Evolutionary conservation across 2,888 invertebrate species (phyloP).

Genomic region (Orchesellides sinensis): DNA sequence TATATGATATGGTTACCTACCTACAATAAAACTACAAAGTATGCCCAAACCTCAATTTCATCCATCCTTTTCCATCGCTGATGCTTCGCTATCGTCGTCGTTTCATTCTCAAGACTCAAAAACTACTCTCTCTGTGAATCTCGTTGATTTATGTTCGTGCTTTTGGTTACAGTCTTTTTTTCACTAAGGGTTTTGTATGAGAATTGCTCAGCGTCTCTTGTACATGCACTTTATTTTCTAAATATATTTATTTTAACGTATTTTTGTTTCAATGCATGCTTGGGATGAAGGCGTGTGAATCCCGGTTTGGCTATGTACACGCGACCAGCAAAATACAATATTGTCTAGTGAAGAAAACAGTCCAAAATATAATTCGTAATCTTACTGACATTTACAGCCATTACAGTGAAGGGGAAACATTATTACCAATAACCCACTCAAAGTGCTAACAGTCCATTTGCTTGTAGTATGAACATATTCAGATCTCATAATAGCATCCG

Average conservation of each 20-base stretch:
- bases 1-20: background rate
- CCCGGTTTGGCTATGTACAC: slow-evolving; percentile 5
- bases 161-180: slow-evolving; percentile 25
- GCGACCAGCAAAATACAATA: slow-evolving; percentile 3
- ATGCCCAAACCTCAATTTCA: slow-evolving; percentile 3
- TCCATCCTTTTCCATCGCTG: slow-evolving; percentile 19
- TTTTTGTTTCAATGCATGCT: slow-evolving; percentile 4
- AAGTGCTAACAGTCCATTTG: no score
- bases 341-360: no score
- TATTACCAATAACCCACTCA: no score
- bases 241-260: background rate
- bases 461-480: no score
- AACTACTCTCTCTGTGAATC: slow-evolving; percentile 9
- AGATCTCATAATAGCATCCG: no score
- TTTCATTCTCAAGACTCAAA: background rate
- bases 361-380: no score
- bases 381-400: no score
- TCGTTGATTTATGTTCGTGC: slow-evolving; percentile 33
- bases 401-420: no score
- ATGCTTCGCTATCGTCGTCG: background rate
- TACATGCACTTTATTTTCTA: background rate
- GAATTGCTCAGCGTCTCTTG: slow-evolving; percentile 1
- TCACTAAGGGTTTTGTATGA: slow-evolving; percentile 1
- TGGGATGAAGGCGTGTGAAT: slow-evolving; percentile 11
- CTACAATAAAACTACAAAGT: background rate